These are phyloP conservation scores for Hydrotaea diabolus DNA, from an alignment of 2,888 invertebrate genomes.

Conservation along the genomic window DNA sequence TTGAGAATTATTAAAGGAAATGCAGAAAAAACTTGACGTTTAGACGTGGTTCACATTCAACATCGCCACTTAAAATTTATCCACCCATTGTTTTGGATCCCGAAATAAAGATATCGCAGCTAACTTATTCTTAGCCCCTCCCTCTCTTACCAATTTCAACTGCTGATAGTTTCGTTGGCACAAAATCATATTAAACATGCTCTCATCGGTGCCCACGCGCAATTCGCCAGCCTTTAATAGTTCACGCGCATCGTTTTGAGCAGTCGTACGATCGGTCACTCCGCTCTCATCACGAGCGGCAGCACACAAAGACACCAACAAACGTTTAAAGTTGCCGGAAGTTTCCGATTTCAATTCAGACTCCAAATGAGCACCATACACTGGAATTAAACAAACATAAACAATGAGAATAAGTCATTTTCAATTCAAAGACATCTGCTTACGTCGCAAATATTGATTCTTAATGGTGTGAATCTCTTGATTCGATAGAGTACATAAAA, in stretches of 20 bases:
- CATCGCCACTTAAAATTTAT: too few relatives aligned
- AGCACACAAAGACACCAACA: slow-evolving; percentile 92
- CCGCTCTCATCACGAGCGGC: slow-evolving; percentile 88
- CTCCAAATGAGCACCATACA: slow-evolving; percentile 90
- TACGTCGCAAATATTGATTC: slow-evolving; percentile 88
- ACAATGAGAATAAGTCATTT: not conserved
- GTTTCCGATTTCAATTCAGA: slow-evolving; percentile 93
- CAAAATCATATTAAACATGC: slow-evolving; percentile 91
- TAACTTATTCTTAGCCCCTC: too few relatives aligned
- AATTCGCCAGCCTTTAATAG: slow-evolving; percentile 88
- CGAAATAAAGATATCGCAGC: too few relatives aligned
- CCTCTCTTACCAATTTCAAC: slow-evolving; percentile 77
- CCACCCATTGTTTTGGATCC: too few relatives aligned
- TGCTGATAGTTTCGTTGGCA: slow-evolving; percentile 89
- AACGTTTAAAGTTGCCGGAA: slow-evolving; percentile 93
- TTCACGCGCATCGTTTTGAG: slow-evolving; percentile 90
- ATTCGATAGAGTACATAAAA: slow-evolving; percentile 93
- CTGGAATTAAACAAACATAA: slow-evolving; percentile 81
- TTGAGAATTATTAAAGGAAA: too few relatives aligned
- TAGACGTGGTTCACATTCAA: too few relatives aligned
- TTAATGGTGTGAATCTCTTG: slow-evolving; percentile 90
- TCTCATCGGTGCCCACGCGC: slow-evolving; percentile 91
- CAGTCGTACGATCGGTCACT: slow-evolving; percentile 86
- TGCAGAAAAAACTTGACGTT: too few relatives aligned
- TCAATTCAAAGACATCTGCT: slow-evolving; percentile 77